phyloP scores from a whole-genome alignment of 2,797 vertebrate species.

The Basileuterus tristriatus region DNA sequence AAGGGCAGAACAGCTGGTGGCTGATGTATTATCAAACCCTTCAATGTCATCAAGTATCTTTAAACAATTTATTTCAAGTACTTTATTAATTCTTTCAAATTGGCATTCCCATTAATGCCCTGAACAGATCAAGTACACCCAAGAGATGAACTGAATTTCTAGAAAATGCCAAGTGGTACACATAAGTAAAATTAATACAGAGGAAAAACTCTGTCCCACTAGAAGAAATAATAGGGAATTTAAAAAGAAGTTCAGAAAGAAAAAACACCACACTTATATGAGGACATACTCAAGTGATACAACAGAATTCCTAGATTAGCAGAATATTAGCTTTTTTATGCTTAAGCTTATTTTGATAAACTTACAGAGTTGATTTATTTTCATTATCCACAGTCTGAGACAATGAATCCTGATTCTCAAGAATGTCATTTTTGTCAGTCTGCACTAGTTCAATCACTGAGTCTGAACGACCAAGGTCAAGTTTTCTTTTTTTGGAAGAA shows the following conservation, averaged over 20 bases:
- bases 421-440: neutral
- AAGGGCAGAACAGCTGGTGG: neutral
- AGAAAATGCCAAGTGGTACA: neutral
- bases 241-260: neutral
- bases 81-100: neutral
- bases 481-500: slow-evolving; percentile 69
- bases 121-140: neutral
- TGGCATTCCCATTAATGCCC: neutral
- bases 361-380: slow-evolving; percentile 58
- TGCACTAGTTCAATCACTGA: slow-evolving; percentile 58
- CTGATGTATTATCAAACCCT: neutral
- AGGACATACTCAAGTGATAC: neutral
- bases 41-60: neutral
- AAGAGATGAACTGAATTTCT: neutral
- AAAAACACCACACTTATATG: neutral
- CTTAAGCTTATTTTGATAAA: neutral
- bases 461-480: slow-evolving; percentile 48
- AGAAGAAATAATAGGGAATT: neutral
- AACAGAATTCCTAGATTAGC: neutral
- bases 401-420: neutral
- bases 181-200: neutral
- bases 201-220: neutral
- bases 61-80: neutral
- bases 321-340: neutral
- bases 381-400: neutral